These are phyloP conservation scores for Lordiphosa mommai DNA, from an alignment of 1,140 invertebrate species.

Conservation along the genomic window DNA sequence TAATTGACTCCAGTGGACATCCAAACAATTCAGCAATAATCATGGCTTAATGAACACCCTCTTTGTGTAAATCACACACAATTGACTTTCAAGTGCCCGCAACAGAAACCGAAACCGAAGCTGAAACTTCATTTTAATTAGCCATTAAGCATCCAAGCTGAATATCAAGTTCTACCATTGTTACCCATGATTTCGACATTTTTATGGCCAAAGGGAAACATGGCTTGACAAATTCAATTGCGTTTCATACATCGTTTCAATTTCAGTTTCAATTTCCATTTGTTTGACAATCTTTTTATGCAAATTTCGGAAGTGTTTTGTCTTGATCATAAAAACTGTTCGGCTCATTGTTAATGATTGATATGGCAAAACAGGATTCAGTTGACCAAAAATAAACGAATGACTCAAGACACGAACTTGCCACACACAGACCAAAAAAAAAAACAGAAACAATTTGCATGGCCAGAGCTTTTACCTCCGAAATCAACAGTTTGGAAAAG, in stretches of 20 bases:
- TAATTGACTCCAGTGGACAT: slow-evolving; percentile 27
- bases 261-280: slow-evolving; percentile 3
- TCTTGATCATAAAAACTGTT: not conserved
- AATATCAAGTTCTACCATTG: slow-evolving; percentile 3
- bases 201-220: not conserved
- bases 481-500: slow-evolving; percentile 51
- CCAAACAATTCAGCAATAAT: slow-evolving; percentile 74
- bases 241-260: slow-evolving; percentile 22
- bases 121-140: slow-evolving; percentile 48
- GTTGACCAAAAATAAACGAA: slow-evolving; percentile 23
- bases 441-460: too few relatives aligned
- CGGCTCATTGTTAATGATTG: slow-evolving; percentile 33
- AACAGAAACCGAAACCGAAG: slow-evolving; percentile 18
- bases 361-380: slow-evolving; percentile 46
- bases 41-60: slow-evolving; percentile 64
- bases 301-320: slow-evolving; percentile 61
- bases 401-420: slow-evolving; percentile 71
- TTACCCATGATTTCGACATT: slow-evolving; percentile 14
- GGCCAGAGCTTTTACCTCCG: slow-evolving; percentile 29
- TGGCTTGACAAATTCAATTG: slow-evolving; percentile 47
- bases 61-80: slow-evolving; percentile 31
- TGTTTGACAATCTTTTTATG: slow-evolving; percentile 35
- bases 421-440: slow-evolving; percentile 42
- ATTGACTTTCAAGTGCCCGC: slow-evolving; percentile 68
- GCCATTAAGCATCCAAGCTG: slow-evolving; percentile 36